These are phyloP conservation scores for Eulemur coronatus DNA, from an alignment of 2,797 vertebrate species.

Conservation along the genomic window DNA sequence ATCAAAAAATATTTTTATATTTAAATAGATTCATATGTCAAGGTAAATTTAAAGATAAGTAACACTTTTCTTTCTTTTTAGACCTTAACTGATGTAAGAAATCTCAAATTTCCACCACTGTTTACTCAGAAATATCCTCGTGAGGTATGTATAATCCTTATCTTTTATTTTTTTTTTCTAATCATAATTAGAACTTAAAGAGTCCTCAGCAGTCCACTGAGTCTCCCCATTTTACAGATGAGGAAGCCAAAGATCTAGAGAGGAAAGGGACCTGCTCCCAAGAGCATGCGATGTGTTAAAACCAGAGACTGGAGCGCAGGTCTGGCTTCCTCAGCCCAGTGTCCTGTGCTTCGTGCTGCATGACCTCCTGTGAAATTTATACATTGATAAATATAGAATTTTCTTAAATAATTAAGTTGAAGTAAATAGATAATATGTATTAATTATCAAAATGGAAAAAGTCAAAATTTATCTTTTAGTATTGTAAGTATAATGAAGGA, in stretches of 20 bases:
- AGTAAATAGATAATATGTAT: background rate
- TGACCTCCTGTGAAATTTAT: background rate
- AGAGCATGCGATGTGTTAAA: background rate
- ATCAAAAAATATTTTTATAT: background rate
- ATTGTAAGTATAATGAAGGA: background rate
- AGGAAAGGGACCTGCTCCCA: background rate
- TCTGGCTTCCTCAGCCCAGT: background rate
- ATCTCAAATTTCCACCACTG: constrained; percentile 90
- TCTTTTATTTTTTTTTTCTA: background rate
- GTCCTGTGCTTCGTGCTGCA: background rate
- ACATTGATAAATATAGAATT: constrained; percentile 11
- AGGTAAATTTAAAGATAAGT: background rate
- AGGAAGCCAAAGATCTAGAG: background rate
- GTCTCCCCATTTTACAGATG: background rate
- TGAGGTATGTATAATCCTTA: constrained; percentile 89
- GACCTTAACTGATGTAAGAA: constrained; percentile 95
- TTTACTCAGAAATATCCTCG: constrained; percentile 93
- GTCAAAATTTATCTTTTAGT: background rate
- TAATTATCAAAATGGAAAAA: background rate
- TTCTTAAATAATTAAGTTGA: constrained; percentile 30
- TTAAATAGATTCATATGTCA: background rate
- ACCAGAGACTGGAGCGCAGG: background rate
- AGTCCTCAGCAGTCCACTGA: background rate
- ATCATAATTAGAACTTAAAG: background rate
- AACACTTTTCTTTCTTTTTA: constrained; percentile 79